Evolutionary conservation across 1,140 invertebrate genomes (phyloP).

Genomic region (Cyrtorhinus lividipennis): DNA sequence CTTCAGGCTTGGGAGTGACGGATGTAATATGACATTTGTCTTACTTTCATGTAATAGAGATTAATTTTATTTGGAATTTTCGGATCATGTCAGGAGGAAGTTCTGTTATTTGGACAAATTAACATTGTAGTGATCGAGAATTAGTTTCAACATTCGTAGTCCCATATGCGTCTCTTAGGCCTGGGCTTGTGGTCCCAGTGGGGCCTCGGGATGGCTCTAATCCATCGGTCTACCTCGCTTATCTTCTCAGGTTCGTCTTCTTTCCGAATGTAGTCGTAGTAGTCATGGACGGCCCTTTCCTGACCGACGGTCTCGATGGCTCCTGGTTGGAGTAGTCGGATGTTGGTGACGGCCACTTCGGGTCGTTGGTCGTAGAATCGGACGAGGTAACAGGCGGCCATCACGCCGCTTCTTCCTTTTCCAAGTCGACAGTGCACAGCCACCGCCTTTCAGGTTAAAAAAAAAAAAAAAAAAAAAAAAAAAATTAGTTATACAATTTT

Average conservation of each 20-base stretch:
- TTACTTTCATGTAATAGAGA: neutral
- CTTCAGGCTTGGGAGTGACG: neutral
- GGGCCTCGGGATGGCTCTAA: slow-evolving; percentile 11
- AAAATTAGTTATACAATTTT: too few species aligned
- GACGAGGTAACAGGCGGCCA: slow-evolving; percentile 54
- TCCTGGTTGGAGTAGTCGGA: slow-evolving; percentile 43
- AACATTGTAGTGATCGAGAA: neutral
- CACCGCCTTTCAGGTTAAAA: slow-evolving; percentile 45
- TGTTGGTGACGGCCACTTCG: slow-evolving; percentile 42
- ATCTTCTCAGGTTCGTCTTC: neutral
- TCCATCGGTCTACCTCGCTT: slow-evolving; percentile 13
- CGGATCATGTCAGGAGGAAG: neutral
- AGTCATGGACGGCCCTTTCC: slow-evolving; percentile 27
- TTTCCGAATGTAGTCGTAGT: slow-evolving; percentile 19
- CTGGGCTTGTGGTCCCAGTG: slow-evolving; percentile 15
- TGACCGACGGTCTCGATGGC: slow-evolving; percentile 52
- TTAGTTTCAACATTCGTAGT: neutral
- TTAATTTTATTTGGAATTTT: neutral
- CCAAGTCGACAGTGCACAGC: slow-evolving; percentile 54
- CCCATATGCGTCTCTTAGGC: slow-evolving; percentile 5
- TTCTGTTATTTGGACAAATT: neutral
- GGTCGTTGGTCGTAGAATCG: slow-evolving; percentile 41
- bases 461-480: too few species aligned
- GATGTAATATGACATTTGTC: neutral
- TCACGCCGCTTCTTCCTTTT: slow-evolving; percentile 47